A percentile compares a stretch with the other conserved stretches of the same genome.
These are phyloP conservation scores for Mus caroli DNA, from an alignment of 2,797 vertebrate species.

Conservation along the genomic window DNA sequence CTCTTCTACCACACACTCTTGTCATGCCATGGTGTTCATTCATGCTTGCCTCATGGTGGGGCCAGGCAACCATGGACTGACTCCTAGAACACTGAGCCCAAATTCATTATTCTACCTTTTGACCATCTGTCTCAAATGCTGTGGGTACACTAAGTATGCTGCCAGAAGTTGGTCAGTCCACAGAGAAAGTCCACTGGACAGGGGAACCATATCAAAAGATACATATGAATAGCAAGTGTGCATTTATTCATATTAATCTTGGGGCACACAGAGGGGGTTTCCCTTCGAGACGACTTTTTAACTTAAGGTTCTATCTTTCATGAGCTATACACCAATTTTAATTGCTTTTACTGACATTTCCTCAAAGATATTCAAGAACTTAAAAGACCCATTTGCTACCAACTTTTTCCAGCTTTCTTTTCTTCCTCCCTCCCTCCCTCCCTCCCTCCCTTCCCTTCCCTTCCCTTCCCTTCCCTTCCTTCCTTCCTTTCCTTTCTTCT, in stretches of 20 bases:
- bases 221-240: background rate
- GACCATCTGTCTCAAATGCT: background rate
- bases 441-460: too few relatives aligned
- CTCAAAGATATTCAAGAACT: background rate
- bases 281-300: constrained; percentile 7
- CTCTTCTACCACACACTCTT: background rate
- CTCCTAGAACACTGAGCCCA: background rate
- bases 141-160: background rate
- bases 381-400: background rate
- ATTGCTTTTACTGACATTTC: background rate
- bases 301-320: background rate
- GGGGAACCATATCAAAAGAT: background rate
- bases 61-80: background rate
- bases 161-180: too few relatives aligned
- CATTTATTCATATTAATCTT: background rate
- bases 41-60: background rate
- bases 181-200: background rate
- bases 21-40: too few relatives aligned
- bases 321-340: background rate
- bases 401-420: background rate
- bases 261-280: background rate
- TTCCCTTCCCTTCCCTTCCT: too few relatives aligned
- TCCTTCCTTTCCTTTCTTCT: too few relatives aligned
- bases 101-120: background rate
- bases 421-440: too few relatives aligned